A percentile compares a stretch with the other conserved stretches of the same genome.
Evolutionary conservation across 1,140 invertebrate genomes (phyloP).

Genomic region (Pygmarrhopalites habei): DNA sequence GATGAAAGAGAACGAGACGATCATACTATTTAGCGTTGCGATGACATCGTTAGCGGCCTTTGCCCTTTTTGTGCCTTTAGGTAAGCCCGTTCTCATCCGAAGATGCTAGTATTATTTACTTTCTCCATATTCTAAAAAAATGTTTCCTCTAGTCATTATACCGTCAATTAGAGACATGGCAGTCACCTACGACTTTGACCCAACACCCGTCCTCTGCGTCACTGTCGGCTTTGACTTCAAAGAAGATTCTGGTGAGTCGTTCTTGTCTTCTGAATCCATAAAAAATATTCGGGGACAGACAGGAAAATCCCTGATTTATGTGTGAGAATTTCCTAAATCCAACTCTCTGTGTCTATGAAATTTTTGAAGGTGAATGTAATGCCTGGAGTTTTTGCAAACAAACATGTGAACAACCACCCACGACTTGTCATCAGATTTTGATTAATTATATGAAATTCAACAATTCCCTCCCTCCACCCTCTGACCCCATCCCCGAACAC

Average conservation of each 20-base stretch:
- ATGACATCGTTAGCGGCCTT: not conserved
- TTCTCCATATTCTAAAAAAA: too few species aligned
- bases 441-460: conserved; percentile 7
- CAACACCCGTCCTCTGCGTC: conserved; percentile 70
- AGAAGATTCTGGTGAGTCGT: conserved; percentile 66
- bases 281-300: too few species aligned
- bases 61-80: conserved; percentile 8
- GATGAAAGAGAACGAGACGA: conserved; percentile 9
- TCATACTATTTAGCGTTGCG: not conserved
- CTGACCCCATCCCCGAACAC: conserved; percentile 60
- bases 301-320: too few species aligned
- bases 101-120: too few species aligned
- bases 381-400: conserved; percentile 52
- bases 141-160: conserved; percentile 4
- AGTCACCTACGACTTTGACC: conserved; percentile 56
- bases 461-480: conserved; percentile 74
- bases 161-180: conserved; percentile 4
- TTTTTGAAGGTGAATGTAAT: conserved; percentile 60
- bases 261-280: too few species aligned
- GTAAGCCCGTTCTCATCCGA: too few species aligned
- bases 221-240: conserved; percentile 67
- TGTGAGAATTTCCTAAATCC: too few species aligned
- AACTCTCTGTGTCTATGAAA: too few species aligned
- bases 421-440: conserved; percentile 5
- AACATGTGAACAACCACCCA: not conserved